Conservation (phyloP, 1,140 invertebrate genomes). For the Cyrtorhinus lividipennis region DNA sequence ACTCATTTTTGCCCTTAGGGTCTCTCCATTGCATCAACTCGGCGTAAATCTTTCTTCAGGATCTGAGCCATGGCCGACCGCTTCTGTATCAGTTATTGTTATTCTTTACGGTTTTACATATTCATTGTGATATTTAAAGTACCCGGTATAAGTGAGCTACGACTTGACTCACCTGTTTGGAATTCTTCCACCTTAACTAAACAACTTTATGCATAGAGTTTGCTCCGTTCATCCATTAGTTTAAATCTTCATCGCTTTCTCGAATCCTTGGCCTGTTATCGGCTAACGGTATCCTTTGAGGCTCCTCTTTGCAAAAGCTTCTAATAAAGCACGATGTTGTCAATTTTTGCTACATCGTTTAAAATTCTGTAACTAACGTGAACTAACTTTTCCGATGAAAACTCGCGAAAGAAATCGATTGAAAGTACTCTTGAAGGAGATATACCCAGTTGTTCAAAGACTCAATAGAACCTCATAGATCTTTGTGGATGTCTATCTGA, state of each 20-base stretch:
- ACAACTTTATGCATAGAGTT: background rate
- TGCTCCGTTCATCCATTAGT: background rate
- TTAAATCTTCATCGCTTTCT: background rate
- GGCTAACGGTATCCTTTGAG: background rate
- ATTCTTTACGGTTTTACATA: background rate
- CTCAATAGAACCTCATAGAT: too few species aligned
- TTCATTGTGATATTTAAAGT: background rate
- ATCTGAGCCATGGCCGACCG: background rate
- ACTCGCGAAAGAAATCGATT: too few species aligned
- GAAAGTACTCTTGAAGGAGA: too few species aligned
- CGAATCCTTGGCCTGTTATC: background rate
- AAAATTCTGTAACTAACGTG: too few species aligned
- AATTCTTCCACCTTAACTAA: background rate
- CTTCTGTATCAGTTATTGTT: background rate
- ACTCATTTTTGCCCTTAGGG: background rate
- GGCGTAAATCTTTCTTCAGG: background rate
- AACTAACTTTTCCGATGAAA: too few species aligned
- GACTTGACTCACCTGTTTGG: background rate
- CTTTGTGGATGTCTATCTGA: too few species aligned
- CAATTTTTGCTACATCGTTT: too few species aligned
- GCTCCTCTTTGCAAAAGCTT: too few species aligned
- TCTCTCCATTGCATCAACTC: background rate
- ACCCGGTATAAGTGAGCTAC: background rate
- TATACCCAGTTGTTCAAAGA: too few species aligned
- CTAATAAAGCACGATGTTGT: too few species aligned